These are phyloP conservation scores for Tachina fera DNA, from an alignment of 2,888 invertebrate species.

Conservation along the genomic window DNA sequence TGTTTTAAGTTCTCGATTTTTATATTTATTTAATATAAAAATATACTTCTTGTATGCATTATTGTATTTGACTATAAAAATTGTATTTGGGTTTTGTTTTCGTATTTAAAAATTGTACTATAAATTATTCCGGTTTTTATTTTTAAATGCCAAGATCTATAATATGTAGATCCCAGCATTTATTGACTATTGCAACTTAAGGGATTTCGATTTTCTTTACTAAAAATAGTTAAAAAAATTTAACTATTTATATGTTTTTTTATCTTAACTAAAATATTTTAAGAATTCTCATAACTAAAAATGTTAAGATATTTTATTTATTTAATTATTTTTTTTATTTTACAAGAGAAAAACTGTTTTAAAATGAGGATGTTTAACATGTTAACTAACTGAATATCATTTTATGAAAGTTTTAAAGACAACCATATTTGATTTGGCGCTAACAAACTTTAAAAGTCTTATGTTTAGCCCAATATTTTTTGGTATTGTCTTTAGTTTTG, in stretches of 20 bases:
- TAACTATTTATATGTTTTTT: constrained; percentile 42
- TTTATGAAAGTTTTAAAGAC: constrained; percentile 56
- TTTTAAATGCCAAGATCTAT: constrained; percentile 58
- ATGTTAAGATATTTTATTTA: constrained; percentile 57
- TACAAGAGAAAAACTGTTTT: constrained; percentile 53
- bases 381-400: constrained; percentile 53
- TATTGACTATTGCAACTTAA: constrained; percentile 83
- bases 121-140: constrained; percentile 83
- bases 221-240: constrained; percentile 58
- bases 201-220: constrained; percentile 73
- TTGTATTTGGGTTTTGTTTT: constrained; percentile 64
- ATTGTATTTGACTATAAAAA: constrained; percentile 72
- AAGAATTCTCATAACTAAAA: constrained; percentile 56
- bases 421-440: constrained; percentile 42
- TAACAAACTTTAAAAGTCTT: constrained; percentile 53
- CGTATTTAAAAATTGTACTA: constrained; percentile 82
- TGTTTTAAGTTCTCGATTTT: constrained; percentile 68
- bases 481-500: constrained; percentile 54
- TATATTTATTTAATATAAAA: constrained; percentile 80
- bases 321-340: constrained; percentile 54
- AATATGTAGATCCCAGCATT: constrained; percentile 71
- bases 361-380: constrained; percentile 71
- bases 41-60: constrained; percentile 76
- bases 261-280: constrained; percentile 30
- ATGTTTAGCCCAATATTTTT: constrained; percentile 13